phyloP scores from a whole-genome alignment of 1,140 invertebrate species.

The Cydia splendana region DNA sequence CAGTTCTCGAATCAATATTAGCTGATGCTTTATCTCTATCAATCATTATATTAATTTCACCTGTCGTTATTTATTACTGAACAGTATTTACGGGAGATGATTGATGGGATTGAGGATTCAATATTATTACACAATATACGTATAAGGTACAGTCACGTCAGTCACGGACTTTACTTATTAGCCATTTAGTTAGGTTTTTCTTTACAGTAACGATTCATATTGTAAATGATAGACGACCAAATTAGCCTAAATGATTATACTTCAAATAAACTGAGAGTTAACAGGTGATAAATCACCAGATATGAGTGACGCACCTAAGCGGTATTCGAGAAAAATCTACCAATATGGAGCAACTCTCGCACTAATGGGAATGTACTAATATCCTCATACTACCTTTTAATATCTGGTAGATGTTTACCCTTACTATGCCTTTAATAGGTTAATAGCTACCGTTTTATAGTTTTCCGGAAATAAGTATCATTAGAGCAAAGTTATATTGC shows the following conservation, averaged over 20 bases:
- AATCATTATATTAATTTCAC: slow-evolving; percentile 13
- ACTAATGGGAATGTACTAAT: background rate
- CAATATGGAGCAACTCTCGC: no score
- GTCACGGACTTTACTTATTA: no score
- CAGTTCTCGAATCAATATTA: slow-evolving; percentile 15
- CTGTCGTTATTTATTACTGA: slow-evolving; percentile 16
- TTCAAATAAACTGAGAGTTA: no score
- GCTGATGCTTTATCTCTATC: background rate
- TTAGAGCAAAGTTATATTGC: background rate
- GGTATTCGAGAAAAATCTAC: no score
- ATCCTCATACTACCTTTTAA: background rate
- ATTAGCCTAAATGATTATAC: no score
- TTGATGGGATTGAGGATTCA: background rate
- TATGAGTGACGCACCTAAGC: no score
- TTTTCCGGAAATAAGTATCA: background rate
- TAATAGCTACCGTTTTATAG: slow-evolving; percentile 15
- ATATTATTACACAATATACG: background rate
- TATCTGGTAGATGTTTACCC: background rate
- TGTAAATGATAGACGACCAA: no score
- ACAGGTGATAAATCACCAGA: no score
- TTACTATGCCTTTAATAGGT: background rate
- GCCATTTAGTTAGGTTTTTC: no score
- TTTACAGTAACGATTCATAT: no score
- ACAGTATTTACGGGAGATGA: slow-evolving; percentile 12
- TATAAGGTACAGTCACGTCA: no score